phyloP scores from a whole-genome alignment of 2,888 invertebrate species.

The Hirtodrosophila alboralis region DNA sequence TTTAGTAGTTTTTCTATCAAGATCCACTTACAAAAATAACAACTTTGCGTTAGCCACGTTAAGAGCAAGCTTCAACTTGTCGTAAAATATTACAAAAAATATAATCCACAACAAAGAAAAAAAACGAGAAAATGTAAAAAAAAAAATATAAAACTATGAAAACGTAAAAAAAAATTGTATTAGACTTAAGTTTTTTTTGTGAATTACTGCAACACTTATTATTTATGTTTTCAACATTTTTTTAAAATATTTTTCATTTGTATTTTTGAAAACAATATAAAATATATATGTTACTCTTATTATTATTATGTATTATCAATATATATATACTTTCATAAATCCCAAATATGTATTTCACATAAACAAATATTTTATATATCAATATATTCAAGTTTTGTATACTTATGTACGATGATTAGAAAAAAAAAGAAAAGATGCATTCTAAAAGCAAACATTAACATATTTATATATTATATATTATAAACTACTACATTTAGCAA shows the following conservation, averaged over 20 bases:
- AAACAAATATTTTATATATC: constrained; percentile 35
- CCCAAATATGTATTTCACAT: constrained; percentile 31
- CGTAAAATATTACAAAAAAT: constrained; percentile 73
- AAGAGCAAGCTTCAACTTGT: constrained; percentile 79
- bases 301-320: constrained; percentile 13
- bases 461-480: constrained; percentile 66
- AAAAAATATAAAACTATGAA: constrained; percentile 48
- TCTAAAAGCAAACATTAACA: constrained; percentile 46
- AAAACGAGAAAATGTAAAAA: constrained; percentile 58
- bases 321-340: constrained; percentile 39
- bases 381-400: constrained; percentile 42
- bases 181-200: constrained; percentile 60
- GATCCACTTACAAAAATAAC: constrained; percentile 35
- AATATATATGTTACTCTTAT: constrained; percentile 20
- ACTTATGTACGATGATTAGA: constrained; percentile 17
- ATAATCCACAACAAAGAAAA: constrained; percentile 40
- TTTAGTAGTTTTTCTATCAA: constrained; percentile 42
- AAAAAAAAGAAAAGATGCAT: constrained; percentile 45
- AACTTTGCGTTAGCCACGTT: constrained; percentile 72
- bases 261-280: constrained; percentile 25
- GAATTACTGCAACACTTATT: constrained; percentile 59
- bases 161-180: constrained; percentile 45
- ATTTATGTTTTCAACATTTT: constrained; percentile 54
- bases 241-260: constrained; percentile 19
- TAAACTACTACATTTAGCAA: constrained; percentile 41